Evolutionary conservation across 2,888 invertebrate genomes (phyloP).

Genomic region (Polyommatus iphigenia): DNA sequence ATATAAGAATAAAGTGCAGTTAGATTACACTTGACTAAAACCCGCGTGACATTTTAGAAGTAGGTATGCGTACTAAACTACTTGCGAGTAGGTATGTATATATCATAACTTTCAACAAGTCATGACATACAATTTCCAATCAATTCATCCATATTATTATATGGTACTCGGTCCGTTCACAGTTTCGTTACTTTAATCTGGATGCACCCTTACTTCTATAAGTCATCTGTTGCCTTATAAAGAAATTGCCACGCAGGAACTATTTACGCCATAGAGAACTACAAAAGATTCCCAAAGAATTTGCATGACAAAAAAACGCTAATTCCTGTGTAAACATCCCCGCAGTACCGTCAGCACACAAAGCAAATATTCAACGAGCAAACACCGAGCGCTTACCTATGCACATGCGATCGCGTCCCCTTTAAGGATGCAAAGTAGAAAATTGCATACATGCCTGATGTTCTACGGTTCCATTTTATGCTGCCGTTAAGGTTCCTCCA

Average conservation of each 20-base stretch:
- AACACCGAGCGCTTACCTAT: slow-evolving; percentile 33
- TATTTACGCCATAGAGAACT: not conserved
- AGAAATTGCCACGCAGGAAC: not conserved
- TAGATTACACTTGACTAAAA: not conserved
- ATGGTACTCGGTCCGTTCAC: no score
- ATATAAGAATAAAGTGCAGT: not conserved
- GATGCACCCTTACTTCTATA: not conserved
- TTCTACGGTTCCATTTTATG: slow-evolving; percentile 49
- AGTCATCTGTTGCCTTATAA: not conserved
- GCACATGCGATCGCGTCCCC: slow-evolving; percentile 32
- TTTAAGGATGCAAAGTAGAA: slow-evolving; percentile 43
- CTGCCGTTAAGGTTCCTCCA: slow-evolving; percentile 44
- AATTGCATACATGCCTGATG: slow-evolving; percentile 50
- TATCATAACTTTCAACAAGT: not conserved
- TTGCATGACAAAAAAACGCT: slow-evolving; percentile 20
- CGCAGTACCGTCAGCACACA: slow-evolving; percentile 8
- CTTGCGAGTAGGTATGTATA: no score
- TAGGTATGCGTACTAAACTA: no score
- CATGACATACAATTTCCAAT: not conserved
- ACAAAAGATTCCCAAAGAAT: not conserved
- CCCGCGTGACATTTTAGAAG: no score
- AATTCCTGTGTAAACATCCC: slow-evolving; percentile 21
- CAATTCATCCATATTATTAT: not conserved
- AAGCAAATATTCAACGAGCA: slow-evolving; percentile 30
- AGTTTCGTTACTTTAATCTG: no score